Base-by-base conservation (phyloP, 2,797 vertebrate species). In the Pelochelys cantorii region DNA sequence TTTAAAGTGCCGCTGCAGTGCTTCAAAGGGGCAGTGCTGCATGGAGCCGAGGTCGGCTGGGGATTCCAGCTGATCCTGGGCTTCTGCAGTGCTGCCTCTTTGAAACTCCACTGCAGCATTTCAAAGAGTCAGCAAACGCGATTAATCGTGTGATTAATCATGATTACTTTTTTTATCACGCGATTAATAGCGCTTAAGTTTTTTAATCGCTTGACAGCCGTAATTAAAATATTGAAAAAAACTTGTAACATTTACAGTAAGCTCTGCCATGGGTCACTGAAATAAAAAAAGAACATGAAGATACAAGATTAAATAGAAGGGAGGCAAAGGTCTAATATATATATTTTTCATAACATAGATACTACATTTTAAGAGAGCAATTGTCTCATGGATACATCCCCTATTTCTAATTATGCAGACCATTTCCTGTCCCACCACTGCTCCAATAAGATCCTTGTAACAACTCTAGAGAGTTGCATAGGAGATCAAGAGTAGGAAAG, bases 201-300 rank as follows among this genome's bases (percentile, higher is more conserved):
- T 48, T 48, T 48, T 48, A 48, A 48, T 48, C 42, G 2, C 42
- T 48, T 48, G 7, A 48, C 42, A 48, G 42, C 42, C 42, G 4
- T 48, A 9, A 48, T 48, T 48, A 8, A 86, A 92, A 93, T 89
- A 89, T 84, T 83, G 87, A 93, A 88, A 77, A 90, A 80, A 87
- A 1, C 14, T 37, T 25, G 90, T 79, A n/a, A 80, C 83, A 34
- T 12, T 29, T 68, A n/a, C 27, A 14, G 56, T 80, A 92, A 65
- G 90, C 77, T 83, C 78, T 86, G 74, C 52, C 71, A 42, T 17
- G 83, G 71, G 23, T 86, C 25, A 82, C 91, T 80, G 79, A 56
- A 86, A 82, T 85, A 56, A 22, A 62, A 34, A 57, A 68, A 55
- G 57, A 54, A 54, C 81, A 75, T 8, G 48, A 27, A 14, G 34